Base-by-base conservation (phyloP, 2,797 vertebrate genomes). In the Oceanodroma leucorhoa region DNA sequence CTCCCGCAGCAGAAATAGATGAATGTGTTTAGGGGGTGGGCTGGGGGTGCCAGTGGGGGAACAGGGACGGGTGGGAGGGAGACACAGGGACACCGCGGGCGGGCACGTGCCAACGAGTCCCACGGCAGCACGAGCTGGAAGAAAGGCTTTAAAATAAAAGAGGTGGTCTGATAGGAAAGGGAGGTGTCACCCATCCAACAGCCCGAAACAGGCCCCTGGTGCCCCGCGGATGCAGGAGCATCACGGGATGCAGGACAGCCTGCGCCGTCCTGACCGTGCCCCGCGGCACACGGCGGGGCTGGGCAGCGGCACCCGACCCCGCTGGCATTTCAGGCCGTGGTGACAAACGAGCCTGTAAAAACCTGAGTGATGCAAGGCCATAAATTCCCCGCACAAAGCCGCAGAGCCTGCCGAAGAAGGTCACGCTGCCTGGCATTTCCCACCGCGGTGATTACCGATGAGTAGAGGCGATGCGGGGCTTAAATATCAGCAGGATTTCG, bases 191-290 rank as follows among this genome's bases (percentile, higher is more conserved):
- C 71, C 83, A 54, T 11, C 46, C 72, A 48, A 36, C 48, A 8
- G 57, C 43, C 65, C 6, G 1, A 32, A 65, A 46, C 0, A 1
- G 12, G 58, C 16, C 23, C 58, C 5, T 16, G 11, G 48, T n/a
- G 78, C 43, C 32, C 6, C 0, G 1, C 0, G 9, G 87, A 18
- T 41, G 72, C 23, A 6, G 78, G 34, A 77, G 55, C 43, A 43
- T 5, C 45, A 2, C 0, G 4, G 55, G 55, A 19, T 17, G 41
- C 14, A 11, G 55, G 51, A 80, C 61, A 45, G 54, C 51, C 36
- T 12, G 24, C 1, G 3, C 30, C 27, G 2, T 2, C 73, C 23
- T 2, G 14, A 0, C 4, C 4, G 2, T 70, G 34, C 46, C 85
- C 64, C 3, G n/a, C 2, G 0, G 65, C 55, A 29, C 45, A 17